Percentiles rank a stretch among this genome's conserved stretches.
Evolutionary conservation across 2,113 vertebrate species (phyloP).

Genomic region (Cisticola juncidis): DNA sequence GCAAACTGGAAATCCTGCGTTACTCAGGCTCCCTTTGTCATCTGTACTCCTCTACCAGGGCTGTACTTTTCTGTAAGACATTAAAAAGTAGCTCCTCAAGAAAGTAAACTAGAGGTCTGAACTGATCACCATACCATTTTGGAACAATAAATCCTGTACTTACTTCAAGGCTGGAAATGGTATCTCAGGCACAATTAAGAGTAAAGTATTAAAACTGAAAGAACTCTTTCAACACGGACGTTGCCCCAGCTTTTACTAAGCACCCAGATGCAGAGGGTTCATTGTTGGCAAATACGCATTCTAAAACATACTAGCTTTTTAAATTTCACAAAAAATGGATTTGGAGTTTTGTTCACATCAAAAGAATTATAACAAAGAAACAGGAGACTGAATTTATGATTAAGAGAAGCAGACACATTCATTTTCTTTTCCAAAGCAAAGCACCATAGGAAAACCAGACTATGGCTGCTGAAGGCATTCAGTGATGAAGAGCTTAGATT

Average conservation of each 20-base stretch:
- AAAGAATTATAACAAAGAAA: conserved; percentile 71
- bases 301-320: conserved; percentile 32
- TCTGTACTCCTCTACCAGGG: not conserved
- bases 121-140: not conserved
- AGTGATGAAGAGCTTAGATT: conserved; percentile 63
- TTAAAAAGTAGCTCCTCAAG: not conserved
- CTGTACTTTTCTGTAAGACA: not conserved
- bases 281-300: not conserved
- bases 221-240: not conserved
- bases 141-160: not conserved
- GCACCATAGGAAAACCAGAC: conserved; percentile 34
- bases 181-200: conserved; percentile 39
- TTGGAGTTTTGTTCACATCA: conserved; percentile 66
- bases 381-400: conserved; percentile 59
- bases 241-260: not conserved
- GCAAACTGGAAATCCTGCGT: not conserved
- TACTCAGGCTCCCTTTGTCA: not conserved
- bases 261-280: conserved; percentile 10
- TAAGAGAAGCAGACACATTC: conserved; percentile 62
- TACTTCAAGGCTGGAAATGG: not conserved
- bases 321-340: conserved; percentile 59
- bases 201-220: not conserved
- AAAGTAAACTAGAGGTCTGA: not conserved
- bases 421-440: conserved; percentile 56
- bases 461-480: conserved; percentile 31